phyloP scores from a whole-genome alignment of 1,140 invertebrate species.

The Drosophila insularis region DNA sequence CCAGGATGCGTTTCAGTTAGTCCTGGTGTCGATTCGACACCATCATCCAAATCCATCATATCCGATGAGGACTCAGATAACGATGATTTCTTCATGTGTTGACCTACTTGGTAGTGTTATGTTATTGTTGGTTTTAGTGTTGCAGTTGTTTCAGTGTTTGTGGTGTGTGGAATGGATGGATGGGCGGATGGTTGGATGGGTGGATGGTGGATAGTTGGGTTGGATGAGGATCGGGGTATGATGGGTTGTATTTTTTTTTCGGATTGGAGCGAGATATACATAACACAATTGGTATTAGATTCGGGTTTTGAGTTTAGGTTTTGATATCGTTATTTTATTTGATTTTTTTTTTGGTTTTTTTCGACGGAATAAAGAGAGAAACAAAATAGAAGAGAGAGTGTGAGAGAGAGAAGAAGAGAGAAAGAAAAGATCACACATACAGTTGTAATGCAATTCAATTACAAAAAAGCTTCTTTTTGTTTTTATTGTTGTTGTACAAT shows the following conservation, averaged over 20 bases:
- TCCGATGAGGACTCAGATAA: conserved; percentile 96
- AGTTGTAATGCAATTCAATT: conserved; percentile 76
- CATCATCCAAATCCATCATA: conserved; percentile 97
- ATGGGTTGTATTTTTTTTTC: conserved; percentile 12
- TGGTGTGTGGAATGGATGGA: conserved; percentile 23
- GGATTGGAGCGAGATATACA: conserved; percentile 15
- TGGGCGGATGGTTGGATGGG: conserved; percentile 36
- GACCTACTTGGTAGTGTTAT: conserved; percentile 85
- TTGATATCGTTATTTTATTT: conserved; percentile 26
- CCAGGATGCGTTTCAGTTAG: conserved; percentile 80
- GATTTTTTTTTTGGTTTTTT: conserved; percentile 29
- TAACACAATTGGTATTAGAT: conserved; percentile 11
- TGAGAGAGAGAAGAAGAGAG: conserved; percentile 57
- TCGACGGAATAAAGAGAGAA: conserved; percentile 78
- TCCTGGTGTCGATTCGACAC: conserved; percentile 89
- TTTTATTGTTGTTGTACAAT: conserved; percentile 58
- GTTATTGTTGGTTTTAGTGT: conserved; percentile 72
- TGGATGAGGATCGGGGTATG: conserved; percentile 32
- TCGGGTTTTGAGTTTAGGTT: conserved; percentile 33
- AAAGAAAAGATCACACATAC: conserved; percentile 80
- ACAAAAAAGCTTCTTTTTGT: conserved; percentile 51
- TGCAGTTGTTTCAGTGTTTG: conserved; percentile 32
- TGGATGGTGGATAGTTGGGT: conserved; percentile 31
- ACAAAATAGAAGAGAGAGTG: conserved; percentile 77
- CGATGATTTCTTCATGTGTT: conserved; percentile 95